A percentile compares a stretch with the other conserved stretches of the same genome.
These are phyloP conservation scores for Caenorhabditis tropicalis DNA, from an alignment of 1,140 invertebrate species.

Conservation along the genomic window DNA sequence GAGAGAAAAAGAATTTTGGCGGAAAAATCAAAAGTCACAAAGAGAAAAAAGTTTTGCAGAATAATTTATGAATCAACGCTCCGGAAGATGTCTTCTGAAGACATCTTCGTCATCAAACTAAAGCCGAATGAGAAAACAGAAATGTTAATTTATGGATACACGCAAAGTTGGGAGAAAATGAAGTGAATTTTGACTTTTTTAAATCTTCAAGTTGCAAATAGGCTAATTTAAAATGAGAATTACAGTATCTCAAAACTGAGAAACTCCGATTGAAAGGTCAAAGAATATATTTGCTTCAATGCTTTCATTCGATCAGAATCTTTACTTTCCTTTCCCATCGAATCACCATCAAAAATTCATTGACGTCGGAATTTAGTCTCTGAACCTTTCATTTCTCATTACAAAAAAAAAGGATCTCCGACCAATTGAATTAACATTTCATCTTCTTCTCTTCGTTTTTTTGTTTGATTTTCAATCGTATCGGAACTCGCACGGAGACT, in stretches of 20 bases:
- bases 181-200: too few species aligned
- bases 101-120: background rate
- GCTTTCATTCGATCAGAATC: too few species aligned
- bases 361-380: background rate
- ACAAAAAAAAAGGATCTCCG: background rate
- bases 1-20: background rate
- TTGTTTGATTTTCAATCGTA: background rate
- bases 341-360: background rate
- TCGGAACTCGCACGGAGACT: too few species aligned
- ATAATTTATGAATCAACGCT: constrained; percentile 30
- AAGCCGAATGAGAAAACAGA: background rate
- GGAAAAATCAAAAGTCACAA: constrained; percentile 6
- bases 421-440: constrained; percentile 25
- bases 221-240: too few species aligned
- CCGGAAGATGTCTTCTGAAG: background rate
- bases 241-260: too few species aligned
- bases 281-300: too few species aligned
- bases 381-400: background rate
- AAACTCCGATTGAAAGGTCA: too few species aligned
- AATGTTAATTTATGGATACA: background rate
- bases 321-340: too few species aligned
- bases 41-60: background rate
- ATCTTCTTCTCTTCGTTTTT: background rate
- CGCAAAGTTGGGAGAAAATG: too few species aligned
- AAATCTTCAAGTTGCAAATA: too few species aligned